Evolutionary conservation across 2,797 vertebrate genomes (phyloP), one percentile per base, ranked within the genome.

Genomic region (Pipistrellus kuhlii): DNA sequence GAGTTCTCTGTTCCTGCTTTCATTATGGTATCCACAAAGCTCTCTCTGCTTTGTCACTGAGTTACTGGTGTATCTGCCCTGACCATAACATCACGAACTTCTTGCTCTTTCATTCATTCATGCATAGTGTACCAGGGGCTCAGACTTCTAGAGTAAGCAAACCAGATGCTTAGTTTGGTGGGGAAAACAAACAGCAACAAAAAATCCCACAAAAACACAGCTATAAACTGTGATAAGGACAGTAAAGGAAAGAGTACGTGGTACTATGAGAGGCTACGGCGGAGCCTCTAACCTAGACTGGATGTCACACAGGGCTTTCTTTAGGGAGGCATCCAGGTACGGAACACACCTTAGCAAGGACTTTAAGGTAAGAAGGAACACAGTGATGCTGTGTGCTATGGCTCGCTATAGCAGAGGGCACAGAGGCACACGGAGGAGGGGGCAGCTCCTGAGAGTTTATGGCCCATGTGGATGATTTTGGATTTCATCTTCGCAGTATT

Each of bases 101-200:
- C 93, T n/a, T 48, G 7, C 21, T 87, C 35, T 46, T 48, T 57
- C 72, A 23, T 44, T 57, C 32, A 80, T 51, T 72, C 55, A 68
- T 14, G 21, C 1, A 64, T 35, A 35, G 2, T 44, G 5, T 21
- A 41, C 17, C n/a, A 78, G 30, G 9, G 27, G 11, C 41, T 81
- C 73, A 82, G n/a, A 44, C 27, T 90, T 78, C 51, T 15, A 69
- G 0, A 32, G 57, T 35, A 75, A 77, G 30, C 18, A 53, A 68
- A 76, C 6, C 6, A 90, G 73, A 73, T 8, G 46, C 55, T 81
- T 48, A 44, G 5, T 92, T 64, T 82, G 77, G 38, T 23, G 10
- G 5, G 10, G 48, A 69, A 96, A 95, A 69, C 48, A 83, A 38
- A 88, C 8, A 48, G 46, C 20, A 55, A 88, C 30, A 41, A 75